Evolutionary conservation across 2,113 vertebrate genomes (phyloP), one percentile per base, ranked within the genome.

Genomic region (Agapornis roseicollis): DNA sequence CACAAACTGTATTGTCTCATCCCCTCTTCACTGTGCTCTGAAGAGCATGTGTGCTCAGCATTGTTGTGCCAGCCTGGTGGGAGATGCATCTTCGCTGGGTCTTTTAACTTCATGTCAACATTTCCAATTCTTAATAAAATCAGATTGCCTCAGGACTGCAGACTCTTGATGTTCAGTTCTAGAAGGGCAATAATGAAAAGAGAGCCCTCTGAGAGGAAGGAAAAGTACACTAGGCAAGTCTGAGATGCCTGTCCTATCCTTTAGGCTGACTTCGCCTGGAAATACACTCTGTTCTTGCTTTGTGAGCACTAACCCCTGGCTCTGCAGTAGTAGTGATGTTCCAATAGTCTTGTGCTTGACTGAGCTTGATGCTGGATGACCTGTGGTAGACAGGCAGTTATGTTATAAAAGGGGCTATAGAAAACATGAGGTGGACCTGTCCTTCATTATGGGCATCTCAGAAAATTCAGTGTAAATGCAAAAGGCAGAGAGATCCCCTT

Each of bases 81-180:
- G 78, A 91, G 44, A 76, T 61, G 78, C 74, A 53, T 65, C 70
- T 82, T 93, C 52, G 66, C 76, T 50, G n/a, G 37, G 56, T 66
- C 76, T 89, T 92, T 93, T 81, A 80, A 68, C 68, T 82, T 63
- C 65, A 35, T 80, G 89, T 79, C 85, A 84, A 70, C 66, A 65
- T 93, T 76, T 87, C 84, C 70, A 58, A 20, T 94, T 79, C 81
- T 91, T 95, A 72, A 76, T 85, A 65, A 95, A 95, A 89, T 73
- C 81, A 73, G 46, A 68, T 19, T 37, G 86, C 78, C 66, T 74
- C 56, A 49, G 58, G 84, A 82, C 58, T 56, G 83, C 35, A 71
- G 84, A 28, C 23, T 87, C 70, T 55, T 65, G 29, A 63, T 84
- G 69, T 77, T 89, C 78, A 31, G 47, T 55, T 93, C 55, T 64